A percentile compares a stretch with the other conserved stretches of the same genome.
phyloP scores from a whole-genome alignment of 1,140 invertebrate genomes.

The Pteromalus puparum region DNA sequence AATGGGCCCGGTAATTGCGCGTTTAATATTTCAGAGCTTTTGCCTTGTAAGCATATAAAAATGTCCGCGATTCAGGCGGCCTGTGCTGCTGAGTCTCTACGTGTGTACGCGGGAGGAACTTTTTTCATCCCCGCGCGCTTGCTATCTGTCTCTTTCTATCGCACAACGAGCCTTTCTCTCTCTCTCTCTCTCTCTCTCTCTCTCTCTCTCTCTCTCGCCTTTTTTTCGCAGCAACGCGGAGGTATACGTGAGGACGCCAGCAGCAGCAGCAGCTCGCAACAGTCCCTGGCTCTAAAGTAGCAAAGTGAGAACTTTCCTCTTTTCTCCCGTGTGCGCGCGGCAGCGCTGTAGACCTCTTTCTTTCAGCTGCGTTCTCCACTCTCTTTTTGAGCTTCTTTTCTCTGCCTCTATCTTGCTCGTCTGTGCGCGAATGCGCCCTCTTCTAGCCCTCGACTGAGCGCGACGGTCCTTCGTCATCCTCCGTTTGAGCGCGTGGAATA shows the following conservation, averaged over 20 bases:
- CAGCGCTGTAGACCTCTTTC: conserved; percentile 34
- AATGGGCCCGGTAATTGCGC: conserved; percentile 74
- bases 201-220: conserved; percentile 48
- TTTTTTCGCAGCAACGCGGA: conserved; percentile 58
- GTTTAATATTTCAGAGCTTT: conserved; percentile 75
- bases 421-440: conserved; percentile 48
- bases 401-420: conserved; percentile 53
- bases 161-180: conserved; percentile 48
- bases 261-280: conserved; percentile 12
- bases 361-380: conserved; percentile 42
- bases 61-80: conserved; percentile 65
- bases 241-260: conserved; percentile 51
- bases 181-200: conserved; percentile 25
- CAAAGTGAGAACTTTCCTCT: conserved; percentile 66
- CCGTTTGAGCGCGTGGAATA: conserved; percentile 37
- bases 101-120: conserved; percentile 32
- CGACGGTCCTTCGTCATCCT: conserved; percentile 43
- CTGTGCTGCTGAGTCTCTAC: conserved; percentile 47
- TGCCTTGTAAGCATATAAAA: conserved; percentile 70
- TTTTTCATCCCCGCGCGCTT: conserved; percentile 53
- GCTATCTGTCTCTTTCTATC: conserved; percentile 4
- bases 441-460: conserved; percentile 43
- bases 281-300: conserved; percentile 59
- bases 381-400: conserved; percentile 58
- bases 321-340: conserved; percentile 1